Evolutionary conservation across 2,888 invertebrate species (phyloP).

Genomic region (Boloria selene): DNA sequence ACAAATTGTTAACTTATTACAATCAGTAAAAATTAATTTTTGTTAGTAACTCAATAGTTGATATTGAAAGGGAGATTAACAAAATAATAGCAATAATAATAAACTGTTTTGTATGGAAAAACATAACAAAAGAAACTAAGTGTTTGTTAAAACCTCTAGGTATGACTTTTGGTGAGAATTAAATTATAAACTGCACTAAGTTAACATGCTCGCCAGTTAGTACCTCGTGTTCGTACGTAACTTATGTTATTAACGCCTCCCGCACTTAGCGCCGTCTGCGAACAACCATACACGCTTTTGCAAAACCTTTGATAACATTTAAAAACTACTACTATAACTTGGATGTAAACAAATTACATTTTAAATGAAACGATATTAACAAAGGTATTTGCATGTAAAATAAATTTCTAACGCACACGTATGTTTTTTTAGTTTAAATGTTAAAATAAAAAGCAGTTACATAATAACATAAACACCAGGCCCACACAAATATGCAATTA

Average conservation of each 20-base stretch:
- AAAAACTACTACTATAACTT: background rate
- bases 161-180: background rate
- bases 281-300: slow-evolving; percentile 70
- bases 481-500: slow-evolving; percentile 57
- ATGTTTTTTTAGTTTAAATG: slow-evolving; percentile 3
- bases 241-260: slow-evolving; percentile 66
- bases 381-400: slow-evolving; percentile 13
- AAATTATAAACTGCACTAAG: slow-evolving; percentile 60
- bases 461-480: slow-evolving; percentile 25
- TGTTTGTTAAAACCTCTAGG: slow-evolving; percentile 8
- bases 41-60: background rate
- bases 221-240: slow-evolving; percentile 74
- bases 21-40: slow-evolving; percentile 29
- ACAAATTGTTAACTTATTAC: slow-evolving; percentile 77
- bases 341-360: background rate
- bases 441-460: slow-evolving; percentile 21
- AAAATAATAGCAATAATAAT: background rate
- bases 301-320: slow-evolving; percentile 35
- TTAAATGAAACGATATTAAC: slow-evolving; percentile 4
- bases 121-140: background rate
- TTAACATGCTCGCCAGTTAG: slow-evolving; percentile 74
- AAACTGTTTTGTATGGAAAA: slow-evolving; percentile 1
- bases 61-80: slow-evolving; percentile 17
- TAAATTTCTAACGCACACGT: background rate
- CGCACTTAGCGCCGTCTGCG: slow-evolving; percentile 78